A percentile compares a stretch with the other conserved stretches of the same genome.
Conservation (phyloP, 2,888 invertebrate genomes). For the Tromatobia lineatoria region DNA sequence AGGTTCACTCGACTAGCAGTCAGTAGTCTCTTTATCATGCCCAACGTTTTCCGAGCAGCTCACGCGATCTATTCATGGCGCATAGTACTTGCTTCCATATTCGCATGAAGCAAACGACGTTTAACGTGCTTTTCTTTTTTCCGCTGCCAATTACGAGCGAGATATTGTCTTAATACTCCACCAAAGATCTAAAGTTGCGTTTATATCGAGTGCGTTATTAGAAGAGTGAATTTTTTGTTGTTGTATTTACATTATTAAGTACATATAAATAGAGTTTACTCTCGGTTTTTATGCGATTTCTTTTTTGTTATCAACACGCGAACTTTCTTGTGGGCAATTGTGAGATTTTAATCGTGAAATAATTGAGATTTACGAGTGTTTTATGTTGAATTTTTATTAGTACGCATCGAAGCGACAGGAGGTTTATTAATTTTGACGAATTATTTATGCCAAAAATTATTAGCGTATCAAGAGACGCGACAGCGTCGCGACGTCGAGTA, state of each 20-base stretch:
- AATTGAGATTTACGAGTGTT: background rate
- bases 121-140: constrained; percentile 44
- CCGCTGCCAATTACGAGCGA: constrained; percentile 24
- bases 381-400: too few species aligned
- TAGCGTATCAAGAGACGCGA: too few species aligned
- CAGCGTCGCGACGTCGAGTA: too few species aligned
- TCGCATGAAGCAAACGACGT: constrained; percentile 41
- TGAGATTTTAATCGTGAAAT: background rate
- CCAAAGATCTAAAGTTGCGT: constrained; percentile 27
- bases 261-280: background rate
- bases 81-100: constrained; percentile 9
- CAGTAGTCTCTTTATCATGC: constrained; percentile 25
- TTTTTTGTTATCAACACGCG: constrained; percentile 40
- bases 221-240: constrained; percentile 29
- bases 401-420: too few species aligned
- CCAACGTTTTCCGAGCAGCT: constrained; percentile 58
- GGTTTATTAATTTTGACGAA: too few species aligned
- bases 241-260: constrained; percentile 9
- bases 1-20: constrained; percentile 42
- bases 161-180: constrained; percentile 31
- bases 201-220: constrained; percentile 31
- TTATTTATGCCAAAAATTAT: too few species aligned
- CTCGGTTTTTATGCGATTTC: constrained; percentile 29
- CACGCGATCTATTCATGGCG: constrained; percentile 60
- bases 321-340: background rate